Evolutionary conservation across 2,888 invertebrate species (phyloP).

Genomic region (Tenthredo distinguenda): DNA sequence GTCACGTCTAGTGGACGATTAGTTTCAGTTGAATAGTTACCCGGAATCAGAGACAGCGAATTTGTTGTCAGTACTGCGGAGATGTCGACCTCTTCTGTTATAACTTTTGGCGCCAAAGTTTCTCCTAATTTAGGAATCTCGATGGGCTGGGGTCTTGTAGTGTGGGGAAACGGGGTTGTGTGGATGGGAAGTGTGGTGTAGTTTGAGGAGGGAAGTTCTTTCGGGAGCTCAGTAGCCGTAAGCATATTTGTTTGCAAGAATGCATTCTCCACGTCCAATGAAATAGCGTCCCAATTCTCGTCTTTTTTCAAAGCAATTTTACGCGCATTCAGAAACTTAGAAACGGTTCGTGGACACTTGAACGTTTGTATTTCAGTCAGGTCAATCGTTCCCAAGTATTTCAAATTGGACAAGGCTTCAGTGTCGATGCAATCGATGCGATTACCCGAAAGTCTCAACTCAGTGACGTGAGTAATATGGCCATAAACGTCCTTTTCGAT

Average conservation of each 20-base stretch:
- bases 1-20: background rate
- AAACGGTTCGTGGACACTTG: conserved; percentile 70
- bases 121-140: background rate
- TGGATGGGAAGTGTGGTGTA: background rate
- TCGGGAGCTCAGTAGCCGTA: background rate
- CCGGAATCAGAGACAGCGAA: background rate
- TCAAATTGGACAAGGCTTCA: conserved; percentile 62
- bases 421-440: conserved; percentile 69
- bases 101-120: conserved; percentile 10
- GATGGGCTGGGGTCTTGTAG: background rate
- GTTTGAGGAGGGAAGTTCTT: background rate
- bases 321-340: conserved; percentile 63
- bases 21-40: background rate
- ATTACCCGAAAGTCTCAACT: conserved; percentile 73
- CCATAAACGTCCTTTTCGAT: conserved; percentile 71
- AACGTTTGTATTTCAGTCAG: conserved; percentile 70
- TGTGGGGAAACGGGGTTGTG: background rate
- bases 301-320: conserved; percentile 68
- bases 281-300: conserved; percentile 63
- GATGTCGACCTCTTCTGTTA: background rate
- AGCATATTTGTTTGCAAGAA: background rate
- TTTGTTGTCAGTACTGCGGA: background rate
- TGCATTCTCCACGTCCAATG: background rate
- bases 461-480: conserved; percentile 68
- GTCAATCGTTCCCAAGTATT: conserved; percentile 67